These are phyloP conservation scores for Dasypogon diadema DNA, from an alignment of 2,888 invertebrate genomes.

Conservation along the genomic window DNA sequence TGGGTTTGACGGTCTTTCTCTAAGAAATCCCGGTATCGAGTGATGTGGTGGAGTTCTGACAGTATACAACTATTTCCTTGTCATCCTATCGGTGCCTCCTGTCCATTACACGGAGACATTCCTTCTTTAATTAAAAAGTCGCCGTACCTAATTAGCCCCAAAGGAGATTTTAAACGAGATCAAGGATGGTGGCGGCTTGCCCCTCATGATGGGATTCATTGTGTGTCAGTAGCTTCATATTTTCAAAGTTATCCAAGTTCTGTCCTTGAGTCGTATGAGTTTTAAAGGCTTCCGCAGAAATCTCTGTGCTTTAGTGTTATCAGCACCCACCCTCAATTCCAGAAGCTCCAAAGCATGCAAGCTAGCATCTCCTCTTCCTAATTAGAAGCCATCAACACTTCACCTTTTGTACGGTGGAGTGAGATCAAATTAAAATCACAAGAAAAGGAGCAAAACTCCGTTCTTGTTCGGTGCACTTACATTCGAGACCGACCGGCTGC, in stretches of 20 bases:
- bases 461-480: background rate
- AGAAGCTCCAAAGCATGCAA: constrained; percentile 3
- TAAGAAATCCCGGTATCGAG: constrained; percentile 11
- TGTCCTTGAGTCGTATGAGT: no score
- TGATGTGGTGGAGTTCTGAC: constrained; percentile 32
- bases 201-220: constrained; percentile 40
- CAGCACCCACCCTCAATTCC: background rate
- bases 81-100: constrained; percentile 35
- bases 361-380: background rate
- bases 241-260: background rate
- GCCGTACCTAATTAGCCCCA: constrained; percentile 69
- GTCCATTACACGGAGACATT: constrained; percentile 33
- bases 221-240: background rate
- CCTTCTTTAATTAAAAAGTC: constrained; percentile 60
- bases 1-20: background rate
- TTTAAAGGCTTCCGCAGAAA: no score
- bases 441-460: background rate
- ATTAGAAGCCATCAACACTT: constrained; percentile 34
- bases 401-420: constrained; percentile 23
- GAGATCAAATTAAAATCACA: background rate
- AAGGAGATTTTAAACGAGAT: constrained; percentile 58
- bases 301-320: no score
- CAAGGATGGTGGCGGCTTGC: constrained; percentile 33
- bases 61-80: constrained; percentile 34
- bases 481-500: no score